phyloP scores from a whole-genome alignment of 2,888 invertebrate species.

The Andrena dorsata region DNA sequence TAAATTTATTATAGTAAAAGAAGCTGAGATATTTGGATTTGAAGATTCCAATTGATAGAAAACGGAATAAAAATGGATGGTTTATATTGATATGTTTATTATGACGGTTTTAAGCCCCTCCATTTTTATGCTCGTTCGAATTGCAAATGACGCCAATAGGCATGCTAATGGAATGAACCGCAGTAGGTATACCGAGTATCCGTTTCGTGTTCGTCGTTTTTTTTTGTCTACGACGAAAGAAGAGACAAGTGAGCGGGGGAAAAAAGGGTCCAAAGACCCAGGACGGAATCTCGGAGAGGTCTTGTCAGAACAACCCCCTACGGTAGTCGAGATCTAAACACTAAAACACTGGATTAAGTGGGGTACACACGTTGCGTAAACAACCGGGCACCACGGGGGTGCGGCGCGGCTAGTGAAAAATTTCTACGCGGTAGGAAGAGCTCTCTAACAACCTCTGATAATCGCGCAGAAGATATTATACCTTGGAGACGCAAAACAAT shows the following conservation, averaged over 20 bases:
- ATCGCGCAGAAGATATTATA: neutral
- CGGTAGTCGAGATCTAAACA: slow-evolving; percentile 75
- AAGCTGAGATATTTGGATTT: too few relatives aligned
- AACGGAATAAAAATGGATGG: too few relatives aligned
- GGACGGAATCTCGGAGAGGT: slow-evolving; percentile 63
- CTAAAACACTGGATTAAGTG: slow-evolving; percentile 78
- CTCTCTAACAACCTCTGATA: neutral
- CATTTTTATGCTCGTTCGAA: too few relatives aligned
- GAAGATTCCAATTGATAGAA: too few relatives aligned
- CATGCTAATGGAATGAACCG: neutral
- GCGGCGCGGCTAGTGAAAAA: slow-evolving; percentile 65
- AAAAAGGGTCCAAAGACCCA: slow-evolving; percentile 40
- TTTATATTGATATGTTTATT: too few relatives aligned
- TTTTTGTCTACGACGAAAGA: slow-evolving; percentile 15
- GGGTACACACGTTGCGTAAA: slow-evolving; percentile 72
- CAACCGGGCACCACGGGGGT: slow-evolving; percentile 70
- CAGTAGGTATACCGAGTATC: slow-evolving; percentile 9
- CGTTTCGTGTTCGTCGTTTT: slow-evolving; percentile 29
- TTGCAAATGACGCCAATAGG: too few relatives aligned
- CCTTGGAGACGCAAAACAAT: neutral
- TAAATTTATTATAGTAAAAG: neutral
- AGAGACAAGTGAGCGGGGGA: slow-evolving; percentile 42
- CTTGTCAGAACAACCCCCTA: slow-evolving; percentile 71
- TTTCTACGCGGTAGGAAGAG: slow-evolving; percentile 57
- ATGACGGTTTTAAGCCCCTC: too few relatives aligned